A percentile compares a stretch with the other conserved stretches of the same genome.
Evolutionary conservation across 1,140 invertebrate genomes (phyloP).

Genomic region (Orius laevigatus): DNA sequence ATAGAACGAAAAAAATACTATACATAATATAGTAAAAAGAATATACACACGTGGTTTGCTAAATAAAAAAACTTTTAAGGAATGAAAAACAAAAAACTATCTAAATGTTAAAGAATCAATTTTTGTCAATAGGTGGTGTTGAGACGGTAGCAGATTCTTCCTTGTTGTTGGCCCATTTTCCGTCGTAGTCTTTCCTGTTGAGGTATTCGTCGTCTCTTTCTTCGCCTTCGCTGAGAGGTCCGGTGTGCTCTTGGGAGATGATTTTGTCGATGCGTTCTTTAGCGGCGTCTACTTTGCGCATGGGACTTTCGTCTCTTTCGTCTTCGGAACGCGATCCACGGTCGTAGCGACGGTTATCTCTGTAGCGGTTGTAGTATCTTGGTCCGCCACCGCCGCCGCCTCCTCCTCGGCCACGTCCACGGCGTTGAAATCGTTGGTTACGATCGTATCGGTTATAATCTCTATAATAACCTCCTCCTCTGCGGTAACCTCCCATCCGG

Average conservation of each 20-base stretch:
- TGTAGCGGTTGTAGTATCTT: constrained; percentile 27
- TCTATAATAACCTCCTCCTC: constrained; percentile 29
- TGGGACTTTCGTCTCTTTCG: constrained; percentile 31
- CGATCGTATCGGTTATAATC: constrained; percentile 18
- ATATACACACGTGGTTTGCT: too few relatives aligned
- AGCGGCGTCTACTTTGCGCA: constrained; percentile 38
- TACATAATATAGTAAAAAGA: too few relatives aligned
- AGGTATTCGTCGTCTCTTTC: constrained; percentile 46
- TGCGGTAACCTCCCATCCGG: constrained; percentile 21
- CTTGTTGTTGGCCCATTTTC: constrained; percentile 13
- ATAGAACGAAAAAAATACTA: too few relatives aligned
- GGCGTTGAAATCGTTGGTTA: too few relatives aligned
- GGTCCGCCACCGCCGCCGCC: constrained; percentile 33
- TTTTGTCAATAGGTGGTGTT: neutral
- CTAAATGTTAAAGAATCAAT: too few relatives aligned
- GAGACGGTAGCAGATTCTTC: neutral
- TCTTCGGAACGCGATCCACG: constrained; percentile 29
- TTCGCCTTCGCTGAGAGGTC: constrained; percentile 51
- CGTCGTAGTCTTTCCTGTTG: constrained; percentile 17
- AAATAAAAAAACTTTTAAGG: too few relatives aligned
- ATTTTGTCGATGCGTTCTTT: constrained; percentile 45
- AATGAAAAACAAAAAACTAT: too few relatives aligned
- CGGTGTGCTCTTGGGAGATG: constrained; percentile 35
- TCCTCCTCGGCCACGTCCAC: constrained; percentile 24
- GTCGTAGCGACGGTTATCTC: constrained; percentile 22